Evolutionary conservation across 1,140 invertebrate species (phyloP).

Genomic region (Bombus affinis): DNA sequence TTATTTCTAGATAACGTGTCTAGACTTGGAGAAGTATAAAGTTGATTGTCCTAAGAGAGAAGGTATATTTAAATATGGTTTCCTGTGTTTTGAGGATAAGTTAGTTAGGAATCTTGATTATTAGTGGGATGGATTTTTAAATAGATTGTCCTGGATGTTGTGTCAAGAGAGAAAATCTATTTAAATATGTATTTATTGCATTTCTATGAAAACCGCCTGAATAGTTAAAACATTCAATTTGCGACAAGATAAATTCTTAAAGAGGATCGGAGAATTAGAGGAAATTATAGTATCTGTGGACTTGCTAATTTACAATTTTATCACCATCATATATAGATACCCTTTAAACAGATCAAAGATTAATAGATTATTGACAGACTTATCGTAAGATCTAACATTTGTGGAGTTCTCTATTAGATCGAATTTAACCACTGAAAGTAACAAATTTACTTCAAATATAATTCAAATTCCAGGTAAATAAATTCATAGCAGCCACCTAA

Average conservation of each 20-base stretch:
- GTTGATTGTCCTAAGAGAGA: background rate
- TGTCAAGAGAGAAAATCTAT: background rate
- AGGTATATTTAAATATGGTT: background rate
- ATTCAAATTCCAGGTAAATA: background rate
- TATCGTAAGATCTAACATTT: no score
- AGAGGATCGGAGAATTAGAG: no score
- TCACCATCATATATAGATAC: no score
- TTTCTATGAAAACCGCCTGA: no score
- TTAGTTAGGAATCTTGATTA: background rate
- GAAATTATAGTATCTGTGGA: no score
- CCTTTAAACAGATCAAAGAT: no score
- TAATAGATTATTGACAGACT: no score
- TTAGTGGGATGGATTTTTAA: background rate
- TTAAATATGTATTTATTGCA: no score
- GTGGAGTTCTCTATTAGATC: background rate
- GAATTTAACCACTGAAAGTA: background rate
- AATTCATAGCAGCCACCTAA: background rate
- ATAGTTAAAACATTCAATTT: no score
- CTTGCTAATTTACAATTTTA: no score
- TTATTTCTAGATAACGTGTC: background rate
- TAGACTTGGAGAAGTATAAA: background rate
- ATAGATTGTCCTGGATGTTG: background rate
- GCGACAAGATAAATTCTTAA: no score
- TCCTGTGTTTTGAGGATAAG: background rate
- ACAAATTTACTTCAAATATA: background rate